A percentile compares a stretch with the other conserved stretches of the same genome.
Conservation (phyloP, 2,113 vertebrate species). For the Erpornis zantholeuca region DNA sequence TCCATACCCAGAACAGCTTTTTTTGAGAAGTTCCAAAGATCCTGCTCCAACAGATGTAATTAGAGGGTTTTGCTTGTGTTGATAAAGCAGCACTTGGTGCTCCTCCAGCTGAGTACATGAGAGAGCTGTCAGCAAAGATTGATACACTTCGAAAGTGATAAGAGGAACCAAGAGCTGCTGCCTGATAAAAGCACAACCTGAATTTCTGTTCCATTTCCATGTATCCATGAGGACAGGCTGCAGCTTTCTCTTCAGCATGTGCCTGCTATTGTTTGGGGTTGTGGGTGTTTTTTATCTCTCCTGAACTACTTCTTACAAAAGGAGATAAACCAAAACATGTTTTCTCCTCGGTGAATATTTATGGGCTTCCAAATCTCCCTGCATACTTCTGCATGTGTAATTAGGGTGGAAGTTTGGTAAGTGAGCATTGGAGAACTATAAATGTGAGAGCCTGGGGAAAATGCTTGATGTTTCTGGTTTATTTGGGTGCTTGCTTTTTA, state of each 20-base stretch:
- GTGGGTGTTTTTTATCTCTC: not conserved
- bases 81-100: not conserved
- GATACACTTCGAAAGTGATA: not conserved
- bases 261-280: not conserved
- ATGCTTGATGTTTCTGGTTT: slow-evolving; percentile 33
- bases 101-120: not conserved
- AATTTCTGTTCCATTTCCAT: not conserved
- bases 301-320: not conserved
- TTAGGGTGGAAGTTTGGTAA: slow-evolving; percentile 34
- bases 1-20: not conserved
- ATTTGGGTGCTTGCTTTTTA: slow-evolving; percentile 53
- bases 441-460: slow-evolving; percentile 1
- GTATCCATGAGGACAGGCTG: not conserved
- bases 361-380: slow-evolving; percentile 4
- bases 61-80: not conserved
- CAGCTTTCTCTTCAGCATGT: not conserved
- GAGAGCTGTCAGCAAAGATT: not conserved
- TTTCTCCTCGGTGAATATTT: slow-evolving; percentile 40
- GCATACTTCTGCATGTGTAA: slow-evolving; percentile 41
- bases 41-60: not conserved
- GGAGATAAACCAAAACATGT: not conserved
- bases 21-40: not conserved
- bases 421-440: not conserved
- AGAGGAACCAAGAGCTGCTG: not conserved
- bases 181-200: not conserved